Conservation (phyloP, 2,113 vertebrate species). For the Sorex fumeus region DNA sequence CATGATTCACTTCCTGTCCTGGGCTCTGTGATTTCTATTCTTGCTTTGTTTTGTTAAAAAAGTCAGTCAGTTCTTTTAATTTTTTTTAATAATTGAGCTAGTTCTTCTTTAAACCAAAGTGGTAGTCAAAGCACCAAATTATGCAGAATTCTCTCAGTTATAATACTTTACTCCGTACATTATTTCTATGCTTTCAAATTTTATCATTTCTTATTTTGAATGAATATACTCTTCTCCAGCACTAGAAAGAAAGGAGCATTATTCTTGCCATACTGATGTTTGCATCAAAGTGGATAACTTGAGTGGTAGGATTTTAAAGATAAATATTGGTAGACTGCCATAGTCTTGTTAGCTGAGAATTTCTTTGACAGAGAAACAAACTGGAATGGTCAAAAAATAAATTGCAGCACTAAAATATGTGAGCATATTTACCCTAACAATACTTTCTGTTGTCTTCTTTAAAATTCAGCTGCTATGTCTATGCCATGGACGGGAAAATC, state of each 20-base stretch:
- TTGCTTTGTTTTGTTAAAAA: not conserved
- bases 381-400: not conserved
- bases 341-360: too few relatives aligned
- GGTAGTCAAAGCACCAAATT: too few relatives aligned
- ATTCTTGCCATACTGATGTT: too few relatives aligned
- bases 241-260: not conserved
- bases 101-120: too few relatives aligned
- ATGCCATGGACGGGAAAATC: not conserved
- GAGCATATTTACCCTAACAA: not conserved
- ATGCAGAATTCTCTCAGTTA: too few relatives aligned
- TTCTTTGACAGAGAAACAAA: not conserved
- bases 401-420: not conserved
- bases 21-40: not conserved
- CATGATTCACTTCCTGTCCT: not conserved
- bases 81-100: too few relatives aligned
- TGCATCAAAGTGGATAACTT: too few relatives aligned
- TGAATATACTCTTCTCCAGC: not conserved
- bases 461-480: not conserved
- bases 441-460: not conserved
- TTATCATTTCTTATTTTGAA: not conserved
- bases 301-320: too few relatives aligned
- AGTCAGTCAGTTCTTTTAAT: too few relatives aligned
- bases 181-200: too few relatives aligned
- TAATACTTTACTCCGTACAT: too few relatives aligned
- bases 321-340: too few relatives aligned